These are phyloP conservation scores for Crotalus tigris DNA, from an alignment of 2,113 vertebrate species.

Conservation along the genomic window DNA sequence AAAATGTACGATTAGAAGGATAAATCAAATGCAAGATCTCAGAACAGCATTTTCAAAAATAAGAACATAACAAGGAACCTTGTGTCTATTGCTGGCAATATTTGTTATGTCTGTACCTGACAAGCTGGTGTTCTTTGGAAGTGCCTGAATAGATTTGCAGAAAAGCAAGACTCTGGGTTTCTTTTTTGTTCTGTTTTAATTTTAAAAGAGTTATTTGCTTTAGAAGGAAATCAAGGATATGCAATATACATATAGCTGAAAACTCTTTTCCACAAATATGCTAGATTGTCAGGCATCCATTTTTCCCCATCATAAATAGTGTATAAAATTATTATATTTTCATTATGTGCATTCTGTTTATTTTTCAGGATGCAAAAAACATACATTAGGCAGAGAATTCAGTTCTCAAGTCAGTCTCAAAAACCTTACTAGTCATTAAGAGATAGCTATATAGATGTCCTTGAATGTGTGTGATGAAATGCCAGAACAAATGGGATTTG, in stretches of 20 bases:
- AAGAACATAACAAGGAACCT: constrained; percentile 12
- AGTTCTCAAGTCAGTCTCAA: neutral
- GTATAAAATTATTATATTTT: neutral
- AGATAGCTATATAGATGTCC: neutral
- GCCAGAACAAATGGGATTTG: neutral
- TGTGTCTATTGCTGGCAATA: neutral
- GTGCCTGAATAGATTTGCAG: neutral
- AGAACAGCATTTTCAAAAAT: constrained; percentile 43
- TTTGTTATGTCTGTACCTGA: neutral
- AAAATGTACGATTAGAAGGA: neutral
- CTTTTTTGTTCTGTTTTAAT: neutral
- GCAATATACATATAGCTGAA: neutral
- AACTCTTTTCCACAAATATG: neutral
- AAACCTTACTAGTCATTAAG: neutral
- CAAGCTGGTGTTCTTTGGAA: neutral
- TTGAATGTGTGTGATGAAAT: neutral
- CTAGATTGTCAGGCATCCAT: neutral
- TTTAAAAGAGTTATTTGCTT: neutral
- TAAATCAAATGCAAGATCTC: neutral
- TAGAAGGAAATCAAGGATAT: neutral
- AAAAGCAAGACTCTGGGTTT: neutral
- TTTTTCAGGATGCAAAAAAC: neutral
- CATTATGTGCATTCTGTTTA: neutral
- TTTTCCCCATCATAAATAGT: neutral
- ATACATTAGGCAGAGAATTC: neutral